Evolutionary conservation across 1,140 invertebrate genomes (phyloP).

Genomic region (Pteromalus puparum): DNA sequence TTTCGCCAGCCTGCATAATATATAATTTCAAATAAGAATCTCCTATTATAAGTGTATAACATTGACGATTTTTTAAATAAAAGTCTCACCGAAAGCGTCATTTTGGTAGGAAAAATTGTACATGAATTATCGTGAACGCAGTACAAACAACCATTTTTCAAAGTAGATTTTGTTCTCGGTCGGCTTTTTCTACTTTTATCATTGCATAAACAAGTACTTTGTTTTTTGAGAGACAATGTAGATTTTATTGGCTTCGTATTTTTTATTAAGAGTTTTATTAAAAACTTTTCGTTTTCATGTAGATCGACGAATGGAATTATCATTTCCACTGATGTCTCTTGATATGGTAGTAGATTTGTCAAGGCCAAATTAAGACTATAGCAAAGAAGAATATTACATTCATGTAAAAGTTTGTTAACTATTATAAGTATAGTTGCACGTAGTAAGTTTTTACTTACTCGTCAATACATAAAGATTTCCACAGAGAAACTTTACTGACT

Average conservation of each 20-base stretch:
- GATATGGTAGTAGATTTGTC: conserved; percentile 53
- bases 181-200: conserved; percentile 50
- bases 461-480: conserved; percentile 62
- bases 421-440: no score
- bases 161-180: conserved; percentile 41
- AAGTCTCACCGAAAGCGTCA: conserved; percentile 56
- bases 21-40: background rate
- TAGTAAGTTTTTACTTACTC: conserved; percentile 53
- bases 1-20: conserved; percentile 31
- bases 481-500: conserved; percentile 61
- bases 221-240: conserved; percentile 57
- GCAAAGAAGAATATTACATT: background rate
- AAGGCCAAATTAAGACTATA: conserved; percentile 62
- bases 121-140: conserved; percentile 59
- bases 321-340: conserved; percentile 51
- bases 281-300: conserved; percentile 54
- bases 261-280: conserved; percentile 59
- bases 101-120: conserved; percentile 55
- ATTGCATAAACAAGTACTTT: conserved; percentile 59
- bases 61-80: background rate
- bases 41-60: background rate
- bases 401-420: background rate
- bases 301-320: conserved; percentile 51
- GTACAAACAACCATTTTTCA: conserved; percentile 38
- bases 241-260: conserved; percentile 54